These are phyloP conservation scores for Rissa tridactyla DNA, from an alignment of 2,113 vertebrate species.

Conservation along the genomic window DNA sequence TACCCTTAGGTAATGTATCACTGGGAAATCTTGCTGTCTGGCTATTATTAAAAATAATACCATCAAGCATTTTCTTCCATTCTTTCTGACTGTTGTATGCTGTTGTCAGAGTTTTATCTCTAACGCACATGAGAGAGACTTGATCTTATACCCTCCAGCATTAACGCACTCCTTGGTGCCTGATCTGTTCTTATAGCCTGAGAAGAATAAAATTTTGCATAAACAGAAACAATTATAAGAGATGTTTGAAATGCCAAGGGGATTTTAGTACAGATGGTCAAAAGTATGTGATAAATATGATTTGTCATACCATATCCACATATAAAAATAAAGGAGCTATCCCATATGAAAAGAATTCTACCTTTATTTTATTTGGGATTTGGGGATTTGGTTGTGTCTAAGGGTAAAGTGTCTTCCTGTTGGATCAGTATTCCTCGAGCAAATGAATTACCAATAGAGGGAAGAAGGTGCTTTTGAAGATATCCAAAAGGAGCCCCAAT, in stretches of 20 bases:
- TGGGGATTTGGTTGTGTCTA: not conserved
- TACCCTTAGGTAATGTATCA: not conserved
- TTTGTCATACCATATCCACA: not conserved
- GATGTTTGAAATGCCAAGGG: not conserved
- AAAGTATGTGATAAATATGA: not conserved
- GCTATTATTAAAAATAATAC: not conserved
- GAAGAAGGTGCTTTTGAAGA: not conserved
- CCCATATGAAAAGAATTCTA: not conserved
- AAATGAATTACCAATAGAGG: not conserved
- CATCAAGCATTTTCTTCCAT: not conserved
- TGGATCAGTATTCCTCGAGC: not conserved
- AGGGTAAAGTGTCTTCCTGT: not conserved
- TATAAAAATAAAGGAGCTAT: not conserved
- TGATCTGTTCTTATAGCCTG: not conserved
- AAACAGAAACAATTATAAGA: not conserved
- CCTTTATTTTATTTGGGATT: not conserved
- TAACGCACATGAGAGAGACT: not conserved
- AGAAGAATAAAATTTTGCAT: not conserved
- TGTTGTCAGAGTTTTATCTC: not conserved
- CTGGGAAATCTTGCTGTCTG: not conserved
- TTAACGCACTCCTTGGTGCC: not conserved
- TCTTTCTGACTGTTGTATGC: not conserved
- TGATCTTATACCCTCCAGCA: not conserved
- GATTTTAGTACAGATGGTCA: not conserved
- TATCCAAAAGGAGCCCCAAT: not conserved